These are phyloP conservation scores for Pseudococcus viburni DNA, from an alignment of 2,888 invertebrate genomes.

Conservation along the genomic window DNA sequence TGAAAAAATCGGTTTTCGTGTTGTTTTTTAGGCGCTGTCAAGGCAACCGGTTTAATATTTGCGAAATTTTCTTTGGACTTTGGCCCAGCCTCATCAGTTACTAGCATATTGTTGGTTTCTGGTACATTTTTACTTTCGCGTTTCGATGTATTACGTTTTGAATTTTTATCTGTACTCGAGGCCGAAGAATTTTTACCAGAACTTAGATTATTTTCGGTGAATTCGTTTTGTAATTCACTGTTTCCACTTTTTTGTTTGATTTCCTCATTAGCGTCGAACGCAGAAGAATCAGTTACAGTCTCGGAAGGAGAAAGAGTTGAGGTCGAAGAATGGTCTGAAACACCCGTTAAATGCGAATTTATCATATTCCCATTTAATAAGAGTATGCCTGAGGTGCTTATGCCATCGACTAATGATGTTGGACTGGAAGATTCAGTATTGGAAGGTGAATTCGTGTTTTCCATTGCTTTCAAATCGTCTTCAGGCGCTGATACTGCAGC, in stretches of 20 bases:
- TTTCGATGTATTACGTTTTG: conserved; percentile 5
- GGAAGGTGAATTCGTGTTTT: not conserved
- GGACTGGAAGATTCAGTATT: not conserved
- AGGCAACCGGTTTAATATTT: not conserved
- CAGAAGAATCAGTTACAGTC: not conserved
- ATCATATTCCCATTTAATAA: not conserved
- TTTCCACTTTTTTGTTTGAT: not conserved
- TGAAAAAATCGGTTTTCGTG: not conserved
- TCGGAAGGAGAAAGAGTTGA: not conserved
- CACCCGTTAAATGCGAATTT: not conserved
- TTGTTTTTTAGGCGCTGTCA: not conserved
- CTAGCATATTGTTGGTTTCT: not conserved
- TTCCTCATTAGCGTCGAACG: not conserved
- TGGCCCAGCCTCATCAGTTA: not conserved
- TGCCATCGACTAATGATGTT: not conserved
- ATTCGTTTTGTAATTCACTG: not conserved
- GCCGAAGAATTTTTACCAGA: not conserved
- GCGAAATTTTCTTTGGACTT: not conserved
- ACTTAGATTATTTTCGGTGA: not conserved
- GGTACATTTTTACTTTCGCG: conserved; percentile 1
- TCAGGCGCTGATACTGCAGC: not conserved
- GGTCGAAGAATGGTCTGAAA: not conserved
- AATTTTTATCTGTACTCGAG: not conserved
- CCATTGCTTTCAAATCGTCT: conserved; percentile 44
- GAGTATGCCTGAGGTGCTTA: not conserved